Evolutionary conservation across 64 coral and sea anemone species (phyloP), one percentile per base, ranked within the genome.

Genomic region (Hydrozoanthus tunicans): DNA sequence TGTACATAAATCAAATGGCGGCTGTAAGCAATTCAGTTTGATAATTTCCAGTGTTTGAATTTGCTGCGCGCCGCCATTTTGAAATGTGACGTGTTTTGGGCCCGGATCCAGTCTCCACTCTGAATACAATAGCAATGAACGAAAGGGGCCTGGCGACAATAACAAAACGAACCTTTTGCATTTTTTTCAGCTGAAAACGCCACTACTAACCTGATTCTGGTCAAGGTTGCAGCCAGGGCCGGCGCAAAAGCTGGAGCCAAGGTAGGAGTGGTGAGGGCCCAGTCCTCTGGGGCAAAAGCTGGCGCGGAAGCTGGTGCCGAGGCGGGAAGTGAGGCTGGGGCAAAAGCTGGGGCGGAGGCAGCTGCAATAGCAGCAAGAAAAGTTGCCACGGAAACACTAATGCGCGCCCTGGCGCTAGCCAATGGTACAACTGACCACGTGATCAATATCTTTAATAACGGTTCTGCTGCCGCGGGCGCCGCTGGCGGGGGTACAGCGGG

Each of bases 301-400:
- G 84, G 84, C 6, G 84, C 84, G 6, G 17, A 14, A 26, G 84
- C 84, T 1, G 84, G 84, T 5, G 70, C 84, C 2, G 56, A 88
- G 74, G 84, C 84, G 3, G 84, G 84, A 26, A 58, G 84, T 6
- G 69, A 61, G 9, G 56, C 84, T 43, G 84, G 84, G 3, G 84
- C 84, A 3, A 24, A 74, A 12, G 84, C 84, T 12, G 84, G 84
- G 0, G 84, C 84, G 14, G 69, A 88, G 17, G 84, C 84, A 6
- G 84, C 84, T 13, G 84, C 84, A 26, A 74, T 60, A 74, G 84
- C 84, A 6, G 84, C 84, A 27, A 51, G 24, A 75, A 88, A 74
- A 75, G 17, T 73, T 59, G 84, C 84, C 13, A 88, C 84, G 13
- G 84, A 88, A 61, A 74, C 69, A 17, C 84, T 88, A 14, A 75